Conservation (phyloP, 1,140 invertebrate genomes). For the Liolophura sinensis region DNA sequence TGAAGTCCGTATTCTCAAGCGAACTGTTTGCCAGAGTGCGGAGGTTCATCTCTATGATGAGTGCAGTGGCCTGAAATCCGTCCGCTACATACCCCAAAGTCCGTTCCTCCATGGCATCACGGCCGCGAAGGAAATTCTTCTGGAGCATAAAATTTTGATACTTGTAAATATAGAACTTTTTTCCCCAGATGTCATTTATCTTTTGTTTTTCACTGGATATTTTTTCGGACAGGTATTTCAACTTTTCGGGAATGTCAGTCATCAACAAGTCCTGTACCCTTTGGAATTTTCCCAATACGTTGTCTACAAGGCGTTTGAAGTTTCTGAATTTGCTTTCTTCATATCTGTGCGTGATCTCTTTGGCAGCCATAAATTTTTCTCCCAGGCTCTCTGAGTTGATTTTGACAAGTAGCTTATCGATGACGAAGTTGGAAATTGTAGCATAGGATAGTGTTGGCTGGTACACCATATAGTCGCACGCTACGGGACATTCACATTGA, state of each 20-base stretch:
- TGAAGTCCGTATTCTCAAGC: conserved; percentile 1
- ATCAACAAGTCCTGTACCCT: conserved; percentile 17
- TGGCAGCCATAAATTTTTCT: conserved; percentile 18
- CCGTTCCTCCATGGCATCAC: conserved; percentile 40
- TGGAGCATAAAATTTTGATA: conserved; percentile 31
- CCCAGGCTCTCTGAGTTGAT: conserved; percentile 8
- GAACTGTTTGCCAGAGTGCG: conserved; percentile 7
- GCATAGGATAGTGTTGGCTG: conserved; percentile 38
- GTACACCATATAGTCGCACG: conserved; percentile 30
- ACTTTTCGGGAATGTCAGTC: conserved; percentile 9
- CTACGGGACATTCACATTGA: conserved; percentile 32
- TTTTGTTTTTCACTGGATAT: conserved; percentile 10
- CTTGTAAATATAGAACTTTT: conserved; percentile 24
- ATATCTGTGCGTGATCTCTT: conserved; percentile 27
- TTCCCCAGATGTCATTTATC: conserved; percentile 12
- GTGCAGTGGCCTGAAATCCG: conserved; percentile 33
- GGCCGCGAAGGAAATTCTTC: conserved; percentile 35
- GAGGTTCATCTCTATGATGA: conserved; percentile 19
- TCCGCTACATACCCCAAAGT: conserved; percentile 26
- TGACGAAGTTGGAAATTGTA: conserved; percentile 30
- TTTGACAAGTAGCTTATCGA: conserved; percentile 18
- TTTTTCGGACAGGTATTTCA: conserved; percentile 15
- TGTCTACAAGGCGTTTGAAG: conserved; percentile 3
- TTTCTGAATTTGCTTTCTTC: conserved; percentile 19
- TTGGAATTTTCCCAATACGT: conserved; percentile 7